phyloP scores from a whole-genome alignment of 53 echinoderm and acorn worm genomes.

The Holothuria leucospilota region DNA sequence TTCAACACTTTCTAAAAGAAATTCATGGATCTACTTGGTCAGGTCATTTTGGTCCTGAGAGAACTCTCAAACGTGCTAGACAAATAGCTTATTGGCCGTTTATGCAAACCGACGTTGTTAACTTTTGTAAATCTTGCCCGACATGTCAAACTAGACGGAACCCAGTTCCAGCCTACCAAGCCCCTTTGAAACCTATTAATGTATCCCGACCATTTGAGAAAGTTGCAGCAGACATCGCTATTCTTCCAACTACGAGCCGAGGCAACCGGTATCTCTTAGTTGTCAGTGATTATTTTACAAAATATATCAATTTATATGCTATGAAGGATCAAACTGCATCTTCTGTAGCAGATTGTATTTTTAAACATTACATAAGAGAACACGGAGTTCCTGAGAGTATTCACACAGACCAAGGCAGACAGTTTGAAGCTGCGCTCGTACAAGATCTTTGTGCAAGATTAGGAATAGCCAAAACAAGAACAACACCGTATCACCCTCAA shows the following conservation, averaged over 20 bases:
- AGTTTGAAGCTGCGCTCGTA: slow-evolving; percentile 46
- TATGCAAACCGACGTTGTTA: slow-evolving; percentile 40
- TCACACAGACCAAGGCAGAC: slow-evolving; percentile 50
- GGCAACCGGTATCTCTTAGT: slow-evolving; percentile 50
- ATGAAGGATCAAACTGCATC: slow-evolving; percentile 50
- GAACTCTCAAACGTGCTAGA: too few species aligned
- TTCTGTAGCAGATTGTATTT: slow-evolving; percentile 42
- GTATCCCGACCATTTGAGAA: too few species aligned
- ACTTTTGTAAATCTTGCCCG: slow-evolving; percentile 8
- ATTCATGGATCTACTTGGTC: slow-evolving; percentile 25
- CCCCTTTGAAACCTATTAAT: slow-evolving; percentile 20
- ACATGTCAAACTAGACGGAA: slow-evolving; percentile 25
- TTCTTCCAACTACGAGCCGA: slow-evolving; percentile 27
- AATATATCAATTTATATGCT: too few species aligned
- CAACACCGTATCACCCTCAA: too few species aligned
- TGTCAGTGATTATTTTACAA: too few species aligned
- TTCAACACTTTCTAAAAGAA: slow-evolving; percentile 4
- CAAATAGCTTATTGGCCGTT: slow-evolving; percentile 44
- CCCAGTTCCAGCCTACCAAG: slow-evolving; percentile 20
- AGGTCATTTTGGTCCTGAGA: slow-evolving; percentile 50
- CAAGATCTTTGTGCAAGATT: slow-evolving; percentile 35
- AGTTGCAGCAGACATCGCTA: slow-evolving; percentile 52
- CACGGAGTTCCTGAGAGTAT: slow-evolving; percentile 52
- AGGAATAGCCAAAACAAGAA: slow-evolving; percentile 47
- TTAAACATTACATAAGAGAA: slow-evolving; percentile 41